Evolutionary conservation across 2,888 invertebrate genomes (phyloP).

Genomic region (Nephrotoma appendiculata): DNA sequence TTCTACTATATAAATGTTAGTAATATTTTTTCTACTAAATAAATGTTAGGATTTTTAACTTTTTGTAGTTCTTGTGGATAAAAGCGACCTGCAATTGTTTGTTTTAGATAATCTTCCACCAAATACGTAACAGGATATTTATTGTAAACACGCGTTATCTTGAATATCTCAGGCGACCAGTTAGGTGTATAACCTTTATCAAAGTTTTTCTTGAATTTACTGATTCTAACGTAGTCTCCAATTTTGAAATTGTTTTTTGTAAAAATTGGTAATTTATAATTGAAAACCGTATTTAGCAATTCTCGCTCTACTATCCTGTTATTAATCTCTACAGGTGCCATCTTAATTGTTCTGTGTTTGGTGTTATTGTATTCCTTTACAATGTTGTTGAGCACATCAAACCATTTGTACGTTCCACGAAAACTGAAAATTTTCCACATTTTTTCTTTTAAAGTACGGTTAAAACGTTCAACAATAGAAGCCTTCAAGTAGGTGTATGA

Average conservation of each 20-base stretch:
- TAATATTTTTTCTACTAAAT: constrained; percentile 11
- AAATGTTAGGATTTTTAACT: constrained; percentile 15
- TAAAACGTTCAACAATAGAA: background rate
- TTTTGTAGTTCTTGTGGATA: constrained; percentile 19
- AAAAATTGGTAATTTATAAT: constrained; percentile 14
- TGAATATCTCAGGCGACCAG: constrained; percentile 24
- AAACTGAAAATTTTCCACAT: constrained; percentile 11
- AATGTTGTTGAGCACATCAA: constrained; percentile 11
- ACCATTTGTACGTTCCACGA: constrained; percentile 12
- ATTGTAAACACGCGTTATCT: constrained; percentile 14
- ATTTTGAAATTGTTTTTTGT: constrained; percentile 10
- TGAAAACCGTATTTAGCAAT: constrained; percentile 15
- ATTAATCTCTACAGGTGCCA: constrained; percentile 19
- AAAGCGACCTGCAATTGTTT: constrained; percentile 12
- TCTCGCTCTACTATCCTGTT: constrained; percentile 17
- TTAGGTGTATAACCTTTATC: constrained; percentile 23
- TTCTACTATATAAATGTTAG: constrained; percentile 12
- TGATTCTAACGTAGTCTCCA: constrained; percentile 22
- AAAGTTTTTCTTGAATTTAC: constrained; percentile 20
- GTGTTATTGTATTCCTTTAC: constrained; percentile 19
- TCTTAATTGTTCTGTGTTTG: constrained; percentile 22
- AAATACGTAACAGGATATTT: constrained; percentile 18
- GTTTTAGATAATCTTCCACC: constrained; percentile 18
- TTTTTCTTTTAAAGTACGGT: constrained; percentile 10
- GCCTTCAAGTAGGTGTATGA: background rate